phyloP scores from a whole-genome alignment of 2,888 invertebrate species.

The Leucophora obtusa region DNA sequence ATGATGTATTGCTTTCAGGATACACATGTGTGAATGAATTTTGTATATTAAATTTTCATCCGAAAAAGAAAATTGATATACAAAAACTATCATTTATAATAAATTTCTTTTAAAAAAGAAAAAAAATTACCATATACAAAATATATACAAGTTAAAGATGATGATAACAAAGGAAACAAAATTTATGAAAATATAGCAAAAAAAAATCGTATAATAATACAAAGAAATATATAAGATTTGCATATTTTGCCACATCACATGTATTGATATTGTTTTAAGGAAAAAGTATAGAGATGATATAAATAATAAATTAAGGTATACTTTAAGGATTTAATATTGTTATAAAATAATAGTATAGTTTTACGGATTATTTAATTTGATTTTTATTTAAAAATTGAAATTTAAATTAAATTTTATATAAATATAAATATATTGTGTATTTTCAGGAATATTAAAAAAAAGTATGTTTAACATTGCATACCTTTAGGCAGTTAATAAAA shows the following conservation, averaged over 20 bases:
- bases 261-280: slow-evolving; percentile 14
- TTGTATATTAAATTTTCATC: slow-evolving; percentile 9
- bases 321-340: background rate
- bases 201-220: background rate
- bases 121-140: background rate
- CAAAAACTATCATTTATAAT: slow-evolving; percentile 31
- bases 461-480: background rate
- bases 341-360: background rate
- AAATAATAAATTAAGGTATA: background rate
- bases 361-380: background rate
- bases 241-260: slow-evolving; percentile 1
- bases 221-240: slow-evolving; percentile 38
- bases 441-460: background rate
- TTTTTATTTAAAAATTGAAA: background rate
- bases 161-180: slow-evolving; percentile 12
- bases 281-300: background rate
- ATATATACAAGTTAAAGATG: background rate
- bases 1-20: slow-evolving; percentile 60
- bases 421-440: background rate
- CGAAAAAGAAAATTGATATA: background rate
- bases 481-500: background rate
- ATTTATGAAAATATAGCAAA: background rate
- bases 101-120: slow-evolving; percentile 3
- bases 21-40: slow-evolving; percentile 44
- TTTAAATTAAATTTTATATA: background rate